These are phyloP conservation scores for Drepana arcuata DNA, from an alignment of 1,140 invertebrate species.

Conservation along the genomic window DNA sequence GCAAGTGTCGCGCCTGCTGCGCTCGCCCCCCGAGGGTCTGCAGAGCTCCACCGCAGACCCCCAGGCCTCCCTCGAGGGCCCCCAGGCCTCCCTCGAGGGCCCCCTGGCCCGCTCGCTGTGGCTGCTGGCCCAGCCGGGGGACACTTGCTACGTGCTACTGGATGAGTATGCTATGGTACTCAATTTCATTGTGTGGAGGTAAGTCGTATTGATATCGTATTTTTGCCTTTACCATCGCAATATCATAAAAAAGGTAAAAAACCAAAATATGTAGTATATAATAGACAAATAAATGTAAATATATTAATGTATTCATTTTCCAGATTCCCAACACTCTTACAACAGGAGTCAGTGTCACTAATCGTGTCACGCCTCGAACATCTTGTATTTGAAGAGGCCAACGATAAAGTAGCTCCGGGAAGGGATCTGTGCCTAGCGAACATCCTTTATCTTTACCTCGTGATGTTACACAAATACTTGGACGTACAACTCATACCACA, in stretches of 20 bases:
- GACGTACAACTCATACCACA: slow-evolving; percentile 3
- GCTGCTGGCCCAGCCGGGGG: neutral
- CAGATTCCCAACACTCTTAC: slow-evolving; percentile 34
- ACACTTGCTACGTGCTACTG: slow-evolving; percentile 29
- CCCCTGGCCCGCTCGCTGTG: neutral
- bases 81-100: neutral
- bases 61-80: neutral
- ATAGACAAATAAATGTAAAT: neutral
- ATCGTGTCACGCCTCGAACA: slow-evolving; percentile 18
- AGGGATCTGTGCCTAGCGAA: slow-evolving; percentile 35
- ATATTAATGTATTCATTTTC: slow-evolving; percentile 12
- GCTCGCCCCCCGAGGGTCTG: neutral
- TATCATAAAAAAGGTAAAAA: neutral
- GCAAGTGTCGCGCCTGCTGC: neutral
- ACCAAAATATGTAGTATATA: neutral
- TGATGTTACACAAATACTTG: slow-evolving; percentile 20
- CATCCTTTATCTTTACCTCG: slow-evolving; percentile 24
- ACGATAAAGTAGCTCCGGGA: slow-evolving; percentile 14
- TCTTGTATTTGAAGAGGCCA: slow-evolving; percentile 22
- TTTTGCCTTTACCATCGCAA: no score
- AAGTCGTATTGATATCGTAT: slow-evolving; percentile 15
- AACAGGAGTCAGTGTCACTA: slow-evolving; percentile 14
- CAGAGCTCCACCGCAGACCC: neutral
- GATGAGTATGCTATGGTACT: slow-evolving; percentile 40
- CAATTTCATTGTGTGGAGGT: slow-evolving; percentile 36